Conservation (phyloP, 2,888 invertebrate genomes). For the Congeria kusceri region DNA sequence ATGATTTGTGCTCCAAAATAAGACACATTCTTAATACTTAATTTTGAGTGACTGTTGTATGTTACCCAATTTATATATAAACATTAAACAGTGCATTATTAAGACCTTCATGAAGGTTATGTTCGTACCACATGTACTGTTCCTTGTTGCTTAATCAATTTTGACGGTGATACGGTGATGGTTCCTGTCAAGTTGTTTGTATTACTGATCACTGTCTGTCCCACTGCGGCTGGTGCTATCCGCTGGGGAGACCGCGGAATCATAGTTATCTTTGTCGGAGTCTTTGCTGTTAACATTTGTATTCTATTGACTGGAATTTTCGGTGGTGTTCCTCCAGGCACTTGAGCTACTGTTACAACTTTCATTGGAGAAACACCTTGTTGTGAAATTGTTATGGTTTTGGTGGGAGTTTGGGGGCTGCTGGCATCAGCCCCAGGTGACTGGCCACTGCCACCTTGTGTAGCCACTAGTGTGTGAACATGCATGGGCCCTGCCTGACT, state of each 20-base stretch:
- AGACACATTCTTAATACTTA: too few relatives aligned
- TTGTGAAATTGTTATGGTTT: constrained; percentile 89
- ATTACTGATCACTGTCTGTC: constrained; percentile 70
- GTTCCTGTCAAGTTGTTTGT: constrained; percentile 68
- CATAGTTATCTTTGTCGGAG: constrained; percentile 86
- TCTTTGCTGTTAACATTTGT: constrained; percentile 85
- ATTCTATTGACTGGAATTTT: constrained; percentile 80
- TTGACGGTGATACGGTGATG: constrained; percentile 82
- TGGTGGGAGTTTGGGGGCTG: constrained; percentile 84
- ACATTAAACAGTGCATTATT: too few relatives aligned
- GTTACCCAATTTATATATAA: too few relatives aligned
- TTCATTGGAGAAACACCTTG: constrained; percentile 85
- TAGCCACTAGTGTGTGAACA: constrained; percentile 62
- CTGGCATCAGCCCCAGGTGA: constrained; percentile 52
- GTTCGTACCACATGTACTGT: constrained; percentile 72
- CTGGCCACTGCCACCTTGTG: constrained; percentile 31
- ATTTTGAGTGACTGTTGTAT: too few relatives aligned
- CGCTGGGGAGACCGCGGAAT: constrained; percentile 90
- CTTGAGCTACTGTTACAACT: constrained; percentile 72
- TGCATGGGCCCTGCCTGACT: too few relatives aligned
- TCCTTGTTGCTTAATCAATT: constrained; percentile 82
- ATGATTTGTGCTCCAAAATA: too few relatives aligned
- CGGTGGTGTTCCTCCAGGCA: constrained; percentile 72
- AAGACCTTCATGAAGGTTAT: too few relatives aligned
- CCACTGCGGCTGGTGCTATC: constrained; percentile 84